Evolutionary conservation across 2,113 vertebrate genomes (phyloP), one percentile per base, ranked within the genome.

Genomic region (Proteles cristata): DNA sequence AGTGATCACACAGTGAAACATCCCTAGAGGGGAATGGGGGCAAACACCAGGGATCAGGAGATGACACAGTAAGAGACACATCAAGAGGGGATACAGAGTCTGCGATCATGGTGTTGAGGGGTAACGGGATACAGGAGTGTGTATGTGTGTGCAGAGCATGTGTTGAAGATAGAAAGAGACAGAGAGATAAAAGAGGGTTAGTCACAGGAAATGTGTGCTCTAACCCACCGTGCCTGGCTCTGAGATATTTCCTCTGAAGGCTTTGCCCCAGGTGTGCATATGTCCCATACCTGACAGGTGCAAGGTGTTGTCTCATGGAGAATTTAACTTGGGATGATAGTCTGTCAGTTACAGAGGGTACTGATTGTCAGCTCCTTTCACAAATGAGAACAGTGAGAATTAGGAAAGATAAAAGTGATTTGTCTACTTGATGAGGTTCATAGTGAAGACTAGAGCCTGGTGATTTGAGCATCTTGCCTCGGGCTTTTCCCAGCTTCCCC

Each of bases 161-260:
- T 28, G 48, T 15, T 66, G 33, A 4, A n/a, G 31, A 68, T 31
- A 0, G 7, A 11, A 26, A 21, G 17, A 14, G 19, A 28, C 23
- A 33, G 12, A 28, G 23, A 45, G 10, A 31, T 5, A 50, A 11
- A 7, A 14, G n/a, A 35, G 2, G 12, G n/a, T 73, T 35, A 25
- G 69, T 39, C 11, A 19, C 14, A 39, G 31, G 11, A 83, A 12
- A 21, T 0, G 0, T 5, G 33, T 7, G 23, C 21, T 55, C n/a
- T 19, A 2, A 25, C 7, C 31, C n/a, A 10, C n/a, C 28, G 48
- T 35, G 17, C 69, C 39, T 7, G 58, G 53, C 73, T 81, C 66
- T 0, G n/a, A 15, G 53, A 23, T 4, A 1, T 0, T 3, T 11
- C 48, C 19, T 28, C 1, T 1, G 10, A 55, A n/a, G 23, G 43